Conservation (phyloP, 2,797 vertebrate species). For the Danio choprae region DNA sequence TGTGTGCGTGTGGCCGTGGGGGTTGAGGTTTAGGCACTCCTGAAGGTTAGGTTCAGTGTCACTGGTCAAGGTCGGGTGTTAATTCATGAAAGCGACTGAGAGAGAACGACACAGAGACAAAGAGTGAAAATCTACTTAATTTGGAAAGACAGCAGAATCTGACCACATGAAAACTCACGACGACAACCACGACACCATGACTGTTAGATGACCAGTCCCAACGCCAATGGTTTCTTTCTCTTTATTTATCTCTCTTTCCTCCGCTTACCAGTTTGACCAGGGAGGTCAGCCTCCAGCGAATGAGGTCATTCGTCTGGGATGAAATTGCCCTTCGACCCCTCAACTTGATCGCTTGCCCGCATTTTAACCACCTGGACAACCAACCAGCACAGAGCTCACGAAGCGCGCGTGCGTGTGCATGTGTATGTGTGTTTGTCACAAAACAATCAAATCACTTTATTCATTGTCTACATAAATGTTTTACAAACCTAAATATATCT, state of each 20-base stretch:
- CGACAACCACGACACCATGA: conserved; percentile 23
- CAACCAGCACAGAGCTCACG: conserved; percentile 49
- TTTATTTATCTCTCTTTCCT: conserved; percentile 38
- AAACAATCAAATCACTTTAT: conserved; percentile 40
- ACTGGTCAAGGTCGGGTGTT: conserved; percentile 74
- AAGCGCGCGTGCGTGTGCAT: conserved; percentile 44
- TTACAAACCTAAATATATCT: background rate
- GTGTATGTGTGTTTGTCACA: conserved; percentile 44
- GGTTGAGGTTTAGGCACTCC: conserved; percentile 43
- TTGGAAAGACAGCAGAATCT: background rate
- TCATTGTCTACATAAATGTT: conserved; percentile 18
- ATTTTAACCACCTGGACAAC: conserved; percentile 76
- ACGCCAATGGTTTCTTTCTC: conserved; percentile 40
- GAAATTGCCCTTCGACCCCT: conserved; percentile 76
- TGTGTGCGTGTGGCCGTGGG: conserved; percentile 25
- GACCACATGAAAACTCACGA: conserved; percentile 18
- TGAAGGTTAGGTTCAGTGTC: conserved; percentile 57
- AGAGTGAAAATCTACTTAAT: conserved; percentile 18
- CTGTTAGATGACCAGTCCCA: conserved; percentile 45
- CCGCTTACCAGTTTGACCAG: conserved; percentile 57
- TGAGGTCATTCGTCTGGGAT: conserved; percentile 80
- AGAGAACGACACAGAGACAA: conserved; percentile 44
- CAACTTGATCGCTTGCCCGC: conserved; percentile 65
- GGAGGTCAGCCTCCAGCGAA: conserved; percentile 70
- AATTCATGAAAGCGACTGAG: conserved; percentile 63